Evolutionary conservation across 2,888 invertebrate genomes (phyloP).

Genomic region (Phoenoteleia sp.): DNA sequence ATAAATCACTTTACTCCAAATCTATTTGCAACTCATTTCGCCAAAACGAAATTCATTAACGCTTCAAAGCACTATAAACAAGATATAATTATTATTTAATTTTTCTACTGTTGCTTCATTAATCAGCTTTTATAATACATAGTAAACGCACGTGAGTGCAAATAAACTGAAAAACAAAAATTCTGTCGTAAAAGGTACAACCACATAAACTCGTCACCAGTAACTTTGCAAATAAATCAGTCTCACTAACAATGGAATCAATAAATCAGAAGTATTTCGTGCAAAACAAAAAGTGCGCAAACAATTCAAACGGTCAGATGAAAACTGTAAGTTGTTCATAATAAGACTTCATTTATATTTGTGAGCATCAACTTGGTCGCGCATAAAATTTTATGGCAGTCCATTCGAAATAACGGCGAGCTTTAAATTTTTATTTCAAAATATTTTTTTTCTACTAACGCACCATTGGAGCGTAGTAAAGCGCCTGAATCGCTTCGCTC

Average conservation of each 20-base stretch:
- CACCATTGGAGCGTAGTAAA: too few relatives aligned
- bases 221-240: conserved; percentile 45
- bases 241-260: conserved; percentile 12
- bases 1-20: too few relatives aligned
- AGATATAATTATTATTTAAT: too few relatives aligned
- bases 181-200: not conserved
- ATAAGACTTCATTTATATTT: not conserved
- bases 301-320: not conserved
- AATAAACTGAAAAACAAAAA: conserved; percentile 1
- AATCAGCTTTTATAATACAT: not conserved
- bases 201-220: conserved; percentile 11
- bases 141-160: not conserved
- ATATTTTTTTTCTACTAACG: too few relatives aligned
- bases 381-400: not conserved
- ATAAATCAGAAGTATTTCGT: conserved; percentile 24
- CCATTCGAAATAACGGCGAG: not conserved
- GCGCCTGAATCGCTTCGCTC: too few relatives aligned
- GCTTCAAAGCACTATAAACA: too few relatives aligned
- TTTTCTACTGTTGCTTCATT: not conserved
- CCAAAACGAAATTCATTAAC: too few relatives aligned
- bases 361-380: not conserved
- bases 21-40: too few relatives aligned
- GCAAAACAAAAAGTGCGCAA: not conserved
- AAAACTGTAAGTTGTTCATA: not conserved
- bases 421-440: not conserved